phyloP scores from a whole-genome alignment of 2,888 invertebrate genomes.

The Strigamia maritima region DNA sequence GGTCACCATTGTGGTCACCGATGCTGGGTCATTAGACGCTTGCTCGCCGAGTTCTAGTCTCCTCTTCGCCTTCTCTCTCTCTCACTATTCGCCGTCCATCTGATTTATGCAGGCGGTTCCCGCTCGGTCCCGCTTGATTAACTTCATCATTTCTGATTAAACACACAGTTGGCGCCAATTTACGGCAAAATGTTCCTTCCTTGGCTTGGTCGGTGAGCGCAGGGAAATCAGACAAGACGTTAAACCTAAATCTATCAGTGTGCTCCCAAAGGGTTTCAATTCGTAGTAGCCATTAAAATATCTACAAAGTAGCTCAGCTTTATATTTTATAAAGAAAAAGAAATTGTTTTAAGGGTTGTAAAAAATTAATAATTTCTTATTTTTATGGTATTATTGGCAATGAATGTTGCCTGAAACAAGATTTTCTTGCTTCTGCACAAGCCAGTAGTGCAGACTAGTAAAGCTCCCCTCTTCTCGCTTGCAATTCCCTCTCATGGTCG shows the following conservation, averaged over 20 bases:
- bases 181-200: conserved; percentile 34
- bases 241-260: conserved; percentile 30
- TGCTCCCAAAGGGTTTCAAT: neutral
- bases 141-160: conserved; percentile 34
- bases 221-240: conserved; percentile 29
- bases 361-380: neutral
- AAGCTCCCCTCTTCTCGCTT: neutral
- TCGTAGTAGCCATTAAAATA: neutral
- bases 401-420: neutral
- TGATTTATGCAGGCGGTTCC: conserved; percentile 31
- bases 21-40: conserved; percentile 34
- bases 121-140: conserved; percentile 34
- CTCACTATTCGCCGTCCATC: conserved; percentile 21
- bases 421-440: neutral
- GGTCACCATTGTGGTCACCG: conserved; percentile 32
- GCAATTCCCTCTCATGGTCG: conserved; percentile 33
- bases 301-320: neutral
- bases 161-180: conserved; percentile 34
- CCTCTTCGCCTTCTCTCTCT: neutral
- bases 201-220: conserved; percentile 34
- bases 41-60: conserved; percentile 11
- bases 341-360: neutral
- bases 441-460: neutral
- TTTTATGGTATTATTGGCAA: neutral
- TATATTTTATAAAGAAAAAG: neutral